Conservation (phyloP, 2,797 vertebrate genomes). For the Sorex maritimensis region DNA sequence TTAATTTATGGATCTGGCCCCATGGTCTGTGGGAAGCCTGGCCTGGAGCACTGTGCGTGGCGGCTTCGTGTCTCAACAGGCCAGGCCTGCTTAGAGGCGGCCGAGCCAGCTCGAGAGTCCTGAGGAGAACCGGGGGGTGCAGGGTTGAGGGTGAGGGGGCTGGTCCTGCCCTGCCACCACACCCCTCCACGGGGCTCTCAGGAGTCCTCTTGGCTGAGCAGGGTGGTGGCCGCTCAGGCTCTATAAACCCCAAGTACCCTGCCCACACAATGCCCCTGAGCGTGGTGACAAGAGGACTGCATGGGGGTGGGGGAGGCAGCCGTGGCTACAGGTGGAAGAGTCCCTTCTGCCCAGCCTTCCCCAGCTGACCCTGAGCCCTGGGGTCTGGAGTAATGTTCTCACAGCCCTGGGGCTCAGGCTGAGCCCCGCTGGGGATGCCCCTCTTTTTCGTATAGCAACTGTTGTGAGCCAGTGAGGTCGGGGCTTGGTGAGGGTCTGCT, state of each 20-base stretch:
- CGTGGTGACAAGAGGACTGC: neutral
- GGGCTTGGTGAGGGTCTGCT: too few relatives aligned
- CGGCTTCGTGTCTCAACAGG: conserved; percentile 80
- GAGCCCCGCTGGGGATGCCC: too few relatives aligned
- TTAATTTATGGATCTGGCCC: conserved; percentile 85
- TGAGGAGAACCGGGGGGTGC: neutral
- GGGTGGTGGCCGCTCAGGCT: too few relatives aligned
- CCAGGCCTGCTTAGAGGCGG: conserved; percentile 19
- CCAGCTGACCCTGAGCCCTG: too few relatives aligned
- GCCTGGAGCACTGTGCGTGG: conserved; percentile 72
- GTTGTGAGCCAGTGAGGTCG: neutral
- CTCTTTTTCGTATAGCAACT: neutral
- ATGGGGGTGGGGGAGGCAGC: neutral
- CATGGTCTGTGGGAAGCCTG: conserved; percentile 79
- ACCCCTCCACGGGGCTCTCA: neutral
- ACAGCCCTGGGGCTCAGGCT: too few relatives aligned
- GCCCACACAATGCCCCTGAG: too few relatives aligned
- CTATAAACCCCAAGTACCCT: too few relatives aligned
- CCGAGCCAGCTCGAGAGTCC: conserved; percentile 45
- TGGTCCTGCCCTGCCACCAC: neutral
- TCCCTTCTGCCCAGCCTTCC: neutral
- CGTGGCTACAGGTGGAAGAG: too few relatives aligned
- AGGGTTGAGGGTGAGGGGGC: neutral
- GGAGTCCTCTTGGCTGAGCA: neutral
- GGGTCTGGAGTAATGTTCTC: too few relatives aligned